phyloP scores from a whole-genome alignment of 92 coral and sea anemone genomes.

The Metridium senile region DNA sequence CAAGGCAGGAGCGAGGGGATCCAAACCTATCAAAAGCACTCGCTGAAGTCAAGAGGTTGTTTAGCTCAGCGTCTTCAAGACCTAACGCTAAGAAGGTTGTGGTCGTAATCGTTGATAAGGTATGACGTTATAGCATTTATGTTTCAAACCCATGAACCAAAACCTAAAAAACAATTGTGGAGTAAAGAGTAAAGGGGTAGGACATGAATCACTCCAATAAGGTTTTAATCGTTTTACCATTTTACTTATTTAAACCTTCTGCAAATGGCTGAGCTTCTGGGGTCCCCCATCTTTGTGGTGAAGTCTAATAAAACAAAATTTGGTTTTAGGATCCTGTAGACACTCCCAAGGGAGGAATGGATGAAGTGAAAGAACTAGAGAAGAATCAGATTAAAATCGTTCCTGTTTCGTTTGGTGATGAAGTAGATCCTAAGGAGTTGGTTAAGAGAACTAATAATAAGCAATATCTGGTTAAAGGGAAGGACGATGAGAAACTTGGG shows the following conservation, averaged over 20 bases:
- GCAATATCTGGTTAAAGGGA: slow-evolving; percentile 63
- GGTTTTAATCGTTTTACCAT: too few species aligned
- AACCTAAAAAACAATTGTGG: too few species aligned
- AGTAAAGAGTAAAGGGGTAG: too few species aligned
- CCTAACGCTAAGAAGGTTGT: slow-evolving; percentile 74
- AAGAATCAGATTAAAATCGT: slow-evolving; percentile 59
- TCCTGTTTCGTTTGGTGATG: slow-evolving; percentile 65
- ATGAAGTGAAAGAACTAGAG: slow-evolving; percentile 33
- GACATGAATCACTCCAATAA: too few species aligned
- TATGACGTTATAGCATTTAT: background rate
- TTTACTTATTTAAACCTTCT: too few species aligned
- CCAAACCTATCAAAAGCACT: slow-evolving; percentile 56
- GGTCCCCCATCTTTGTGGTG: too few species aligned
- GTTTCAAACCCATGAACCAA: too few species aligned
- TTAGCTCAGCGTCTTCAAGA: slow-evolving; percentile 57
- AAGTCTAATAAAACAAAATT: too few species aligned
- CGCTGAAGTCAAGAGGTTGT: slow-evolving; percentile 40
- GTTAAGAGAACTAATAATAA: slow-evolving; percentile 46
- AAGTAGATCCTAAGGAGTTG: slow-evolving; percentile 66
- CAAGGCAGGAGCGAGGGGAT: slow-evolving; percentile 53
- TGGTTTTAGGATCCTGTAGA: slow-evolving; percentile 24
- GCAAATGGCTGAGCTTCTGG: too few species aligned
- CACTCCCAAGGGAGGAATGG: slow-evolving; percentile 60
- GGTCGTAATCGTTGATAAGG: slow-evolving; percentile 72
- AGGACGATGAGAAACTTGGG: slow-evolving; percentile 48